Base-by-base conservation (phyloP, 1,140 invertebrate species). In the Brachionus angularis region DNA sequence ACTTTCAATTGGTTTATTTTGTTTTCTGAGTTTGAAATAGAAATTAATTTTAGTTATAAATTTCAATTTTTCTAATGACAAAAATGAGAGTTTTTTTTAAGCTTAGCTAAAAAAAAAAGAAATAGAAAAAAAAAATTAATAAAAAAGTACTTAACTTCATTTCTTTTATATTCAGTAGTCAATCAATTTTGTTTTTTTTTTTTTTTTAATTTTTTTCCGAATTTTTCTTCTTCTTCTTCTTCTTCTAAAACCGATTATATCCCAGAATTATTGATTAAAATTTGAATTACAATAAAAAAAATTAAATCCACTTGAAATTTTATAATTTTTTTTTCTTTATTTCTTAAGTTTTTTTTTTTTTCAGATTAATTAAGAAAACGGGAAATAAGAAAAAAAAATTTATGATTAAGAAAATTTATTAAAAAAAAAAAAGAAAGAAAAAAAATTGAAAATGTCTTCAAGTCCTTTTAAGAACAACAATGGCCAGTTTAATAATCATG, bases 111-210 rank as follows among this genome's bases (percentile, higher is more conserved):
- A 42, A 42, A 42, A 14, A 14, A 42, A n/a, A 27, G 10, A 25
- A 25, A 50, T 23, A 8, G 10, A 8, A 27, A 50, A 18, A 8
- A 58, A 58, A 39, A 39, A 58, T 21, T 18, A 58, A 58, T 39
- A 16, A 23, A 39, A 18, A 58, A 58, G 53, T 58, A 58, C 53
- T 58, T 58, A 23, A 36, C 53, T 58, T 58, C 16, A 58, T 36
- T 58, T 58, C n/a, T 58, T 58, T 39, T 39, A 14, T n/a, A n/a
- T n/a, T n/a, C n/a, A n/a, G n/a, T n/a, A n/a, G n/a, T n/a, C n/a
- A n/a, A n/a, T n/a, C n/a, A n/a, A n/a, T 36, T 39, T 36, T 39
- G 10, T 55, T 55, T 16, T 21, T 34, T 55, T 16, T 42, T 21
- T 5, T 39, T 21, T 4, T 10, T 58, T 16, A 58, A 29, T 58